Evolutionary conservation across 2,797 vertebrate genomes (phyloP).

Genomic region (Enteromius viviparus): DNA sequence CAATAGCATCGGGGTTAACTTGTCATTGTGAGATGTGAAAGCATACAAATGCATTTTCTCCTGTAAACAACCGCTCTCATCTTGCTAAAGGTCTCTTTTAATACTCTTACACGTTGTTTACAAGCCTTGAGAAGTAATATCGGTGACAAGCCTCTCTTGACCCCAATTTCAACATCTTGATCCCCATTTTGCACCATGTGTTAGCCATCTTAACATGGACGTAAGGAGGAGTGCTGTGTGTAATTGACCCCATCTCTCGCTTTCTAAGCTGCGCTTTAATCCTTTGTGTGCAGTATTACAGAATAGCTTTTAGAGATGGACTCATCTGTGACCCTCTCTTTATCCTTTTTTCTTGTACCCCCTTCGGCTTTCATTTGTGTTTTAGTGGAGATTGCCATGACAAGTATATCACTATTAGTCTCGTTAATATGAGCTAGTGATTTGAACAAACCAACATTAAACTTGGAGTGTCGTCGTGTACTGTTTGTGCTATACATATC

Average conservation of each 20-base stretch:
- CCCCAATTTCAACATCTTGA: slow-evolving; percentile 72
- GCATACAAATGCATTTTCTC: slow-evolving; percentile 5
- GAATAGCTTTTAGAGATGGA: neutral
- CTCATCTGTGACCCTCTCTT: slow-evolving; percentile 36
- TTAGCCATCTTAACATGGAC: slow-evolving; percentile 68
- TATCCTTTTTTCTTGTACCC: neutral
- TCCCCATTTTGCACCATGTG: slow-evolving; percentile 60
- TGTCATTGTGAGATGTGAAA: slow-evolving; percentile 21
- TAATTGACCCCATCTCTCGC: slow-evolving; percentile 59
- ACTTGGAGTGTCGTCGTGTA: neutral
- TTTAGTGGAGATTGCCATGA: neutral
- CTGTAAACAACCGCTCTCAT: slow-evolving; percentile 9
- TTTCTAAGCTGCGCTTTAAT: slow-evolving; percentile 71
- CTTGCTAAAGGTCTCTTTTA: slow-evolving; percentile 31
- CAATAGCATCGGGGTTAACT: neutral
- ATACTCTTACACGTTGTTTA: slow-evolving; percentile 57
- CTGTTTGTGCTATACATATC: neutral
- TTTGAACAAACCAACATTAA: neutral
- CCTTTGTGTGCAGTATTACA: slow-evolving; percentile 69
- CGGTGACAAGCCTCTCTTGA: slow-evolving; percentile 73
- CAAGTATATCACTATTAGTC: neutral
- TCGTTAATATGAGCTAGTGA: neutral
- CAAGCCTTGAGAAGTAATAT: slow-evolving; percentile 66
- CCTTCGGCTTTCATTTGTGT: neutral
- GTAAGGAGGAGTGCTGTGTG: slow-evolving; percentile 62